Evolutionary conservation across 2,888 invertebrate genomes (phyloP), one percentile per base, ranked within the genome.

Genomic region (Uloborus plumipes): DNA sequence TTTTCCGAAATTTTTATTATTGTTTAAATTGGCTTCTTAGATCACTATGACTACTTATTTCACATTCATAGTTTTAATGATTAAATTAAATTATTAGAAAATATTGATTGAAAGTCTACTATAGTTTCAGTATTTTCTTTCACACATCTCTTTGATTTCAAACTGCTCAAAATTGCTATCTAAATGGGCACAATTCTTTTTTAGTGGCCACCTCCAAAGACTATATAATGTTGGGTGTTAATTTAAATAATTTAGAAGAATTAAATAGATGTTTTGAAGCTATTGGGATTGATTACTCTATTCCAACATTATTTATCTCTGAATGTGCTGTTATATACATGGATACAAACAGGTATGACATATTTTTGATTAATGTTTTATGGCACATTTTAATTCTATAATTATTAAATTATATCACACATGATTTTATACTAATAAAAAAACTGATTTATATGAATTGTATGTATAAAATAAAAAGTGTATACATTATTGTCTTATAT

Each of bases 281-380:
- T 64, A 86, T 87, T 82, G 86, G 85, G 1, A 76, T 88, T 0
- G 86, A 88, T 81, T 86, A 86, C 78, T 86, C 87, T 39, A 18
- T 69, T 9, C 89, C 89, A 9, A 89, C 89, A 7, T 84, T 89
- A n/a, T 84, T 89, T 9, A 80, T 89, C 31, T 89, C 89, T 4
- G 89, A 89, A 85, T 88, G 89, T 86, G 89, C 89, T 16, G 86
- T 89, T 70, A 89, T 89, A 0, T 89, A 89, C 85, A 88, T 89
- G 87, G 76, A 87, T 87, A 69, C 62, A 2, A 64, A 73, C 66
- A 70, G 71, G 85, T 85, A 53, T 39, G 39, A 11, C 3, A 39
- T 39, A 39, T 39, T 39, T 39, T 39, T 39, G 39, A 4, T 39
- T 7, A 39, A 39, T 39, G 7, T 39, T 7, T 11, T 39, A 7